These are phyloP conservation scores for Lepeophtheirus salmonis DNA, from an alignment of 1,140 invertebrate species.

Conservation along the genomic window DNA sequence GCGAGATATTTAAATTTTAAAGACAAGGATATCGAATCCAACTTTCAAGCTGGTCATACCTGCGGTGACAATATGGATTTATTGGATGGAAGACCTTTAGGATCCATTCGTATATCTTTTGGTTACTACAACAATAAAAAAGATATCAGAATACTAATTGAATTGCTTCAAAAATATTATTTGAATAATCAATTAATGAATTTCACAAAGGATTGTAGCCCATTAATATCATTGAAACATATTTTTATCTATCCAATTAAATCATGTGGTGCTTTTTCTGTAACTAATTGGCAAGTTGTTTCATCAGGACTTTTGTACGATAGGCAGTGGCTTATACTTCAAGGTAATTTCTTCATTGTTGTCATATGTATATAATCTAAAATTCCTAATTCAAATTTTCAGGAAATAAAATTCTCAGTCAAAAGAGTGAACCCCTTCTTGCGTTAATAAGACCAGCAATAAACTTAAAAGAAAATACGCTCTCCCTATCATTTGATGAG, in stretches of 20 bases:
- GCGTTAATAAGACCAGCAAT: slow-evolving; percentile 59
- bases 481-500: slow-evolving; percentile 34
- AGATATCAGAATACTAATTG: slow-evolving; percentile 49
- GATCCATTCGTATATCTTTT: slow-evolving; percentile 75
- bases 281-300: slow-evolving; percentile 46
- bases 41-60: slow-evolving; percentile 54
- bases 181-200: slow-evolving; percentile 19
- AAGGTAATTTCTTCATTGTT: slow-evolving; percentile 34
- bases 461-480: slow-evolving; percentile 36
- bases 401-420: slow-evolving; percentile 46
- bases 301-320: slow-evolving; percentile 61
- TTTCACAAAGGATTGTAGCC: slow-evolving; percentile 25
- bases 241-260: slow-evolving; percentile 83
- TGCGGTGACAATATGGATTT: slow-evolving; percentile 79
- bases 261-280: slow-evolving; percentile 55
- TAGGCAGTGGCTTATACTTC: slow-evolving; percentile 74
- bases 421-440: slow-evolving; percentile 59
- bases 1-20: slow-evolving; percentile 53
- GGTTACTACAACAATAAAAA: slow-evolving; percentile 63
- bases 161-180: slow-evolving; percentile 47
- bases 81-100: slow-evolving; percentile 70
- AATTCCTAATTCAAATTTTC: too few species aligned
- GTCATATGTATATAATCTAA: not conserved
- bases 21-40: slow-evolving; percentile 27
- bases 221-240: slow-evolving; percentile 23